Conservation (phyloP, 1,140 invertebrate species). For the Grapholita molesta region DNA sequence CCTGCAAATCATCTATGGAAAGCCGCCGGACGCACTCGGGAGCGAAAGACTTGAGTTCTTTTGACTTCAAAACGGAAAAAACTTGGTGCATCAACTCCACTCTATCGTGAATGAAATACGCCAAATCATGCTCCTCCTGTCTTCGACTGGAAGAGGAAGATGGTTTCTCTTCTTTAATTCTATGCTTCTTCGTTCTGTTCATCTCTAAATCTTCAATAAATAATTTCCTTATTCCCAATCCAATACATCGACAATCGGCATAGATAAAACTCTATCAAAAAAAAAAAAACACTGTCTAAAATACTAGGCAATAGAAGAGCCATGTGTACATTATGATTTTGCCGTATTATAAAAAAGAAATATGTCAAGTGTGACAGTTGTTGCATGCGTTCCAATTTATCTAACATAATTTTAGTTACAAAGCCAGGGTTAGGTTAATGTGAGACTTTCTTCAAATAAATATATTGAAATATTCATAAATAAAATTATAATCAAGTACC, state of each 20-base stretch:
- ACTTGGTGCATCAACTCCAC: conserved; percentile 82
- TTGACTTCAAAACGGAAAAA: conserved; percentile 80
- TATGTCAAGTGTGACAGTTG: not conserved
- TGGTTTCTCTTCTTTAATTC: conserved; percentile 47
- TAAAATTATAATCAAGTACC: too few relatives aligned
- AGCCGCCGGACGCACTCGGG: conserved; percentile 79
- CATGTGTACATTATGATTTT: not conserved
- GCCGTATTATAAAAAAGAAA: not conserved
- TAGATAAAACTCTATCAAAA: not conserved
- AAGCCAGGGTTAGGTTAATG: too few relatives aligned
- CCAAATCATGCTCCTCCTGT: conserved; percentile 69
- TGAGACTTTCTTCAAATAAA: too few relatives aligned
- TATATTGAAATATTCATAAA: too few relatives aligned
- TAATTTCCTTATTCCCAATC: not conserved
- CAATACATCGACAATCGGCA: not conserved
- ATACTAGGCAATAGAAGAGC: not conserved
- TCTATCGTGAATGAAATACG: conserved; percentile 81
- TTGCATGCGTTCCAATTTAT: not conserved
- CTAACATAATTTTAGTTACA: conserved; percentile 29
- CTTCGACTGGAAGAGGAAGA: conserved; percentile 34
- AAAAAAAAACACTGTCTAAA: not conserved
- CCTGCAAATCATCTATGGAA: conserved; percentile 80
- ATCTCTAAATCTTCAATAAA: conserved; percentile 31
- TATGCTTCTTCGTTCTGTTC: conserved; percentile 47
- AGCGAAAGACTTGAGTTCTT: conserved; percentile 80